Base-by-base conservation (phyloP, 2,797 vertebrate species). In the Ispidina lecontei region DNA sequence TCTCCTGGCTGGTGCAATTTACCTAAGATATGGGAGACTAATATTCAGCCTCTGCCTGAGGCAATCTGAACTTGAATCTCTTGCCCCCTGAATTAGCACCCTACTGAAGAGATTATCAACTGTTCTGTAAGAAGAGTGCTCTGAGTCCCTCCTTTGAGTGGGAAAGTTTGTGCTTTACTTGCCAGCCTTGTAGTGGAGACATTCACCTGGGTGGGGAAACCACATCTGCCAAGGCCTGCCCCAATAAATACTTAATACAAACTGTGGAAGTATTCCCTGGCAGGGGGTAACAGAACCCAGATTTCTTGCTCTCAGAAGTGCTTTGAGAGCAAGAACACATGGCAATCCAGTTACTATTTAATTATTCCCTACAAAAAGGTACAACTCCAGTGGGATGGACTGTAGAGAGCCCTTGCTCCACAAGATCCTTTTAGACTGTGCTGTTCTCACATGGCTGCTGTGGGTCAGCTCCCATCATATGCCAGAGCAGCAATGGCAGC, bases 61-160 rank as follows among this genome's bases (percentile, higher is more conserved):
- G 92, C 51, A 44, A 63, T 83, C 60, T 58, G 72, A 93, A 85
- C 75, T 87, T 79, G 84, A 89, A 85, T 93, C 81, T 91, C 87
- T 79, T 72, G 81, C n/a, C 54, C 74, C 75, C 31, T 62, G 65
- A 84, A 83, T 93, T 71, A 84, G 72, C 58, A 87, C 65, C 51
- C 55, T 82, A 43, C 43, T 23, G 37, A 77, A 33, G 69, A 69
- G 84, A 83, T 91, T 83, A 89, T 71, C 65, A 49, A 4, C 56
- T 62, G 22, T n/a, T 84, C 58, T 47, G 46, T 18, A 16, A 58
- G 89, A 35, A 80, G 9, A 6, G 26, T 83, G 87, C 77, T 39
- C 44, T 0, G 1, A 64, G 31, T 46, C 64, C 54, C 43, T 60
- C 33, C 60, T 86, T 39, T 0, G 0, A 88, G 71, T 71, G 69